Conservation (phyloP, 2,113 vertebrate genomes). For the Centropus bengalensis region DNA sequence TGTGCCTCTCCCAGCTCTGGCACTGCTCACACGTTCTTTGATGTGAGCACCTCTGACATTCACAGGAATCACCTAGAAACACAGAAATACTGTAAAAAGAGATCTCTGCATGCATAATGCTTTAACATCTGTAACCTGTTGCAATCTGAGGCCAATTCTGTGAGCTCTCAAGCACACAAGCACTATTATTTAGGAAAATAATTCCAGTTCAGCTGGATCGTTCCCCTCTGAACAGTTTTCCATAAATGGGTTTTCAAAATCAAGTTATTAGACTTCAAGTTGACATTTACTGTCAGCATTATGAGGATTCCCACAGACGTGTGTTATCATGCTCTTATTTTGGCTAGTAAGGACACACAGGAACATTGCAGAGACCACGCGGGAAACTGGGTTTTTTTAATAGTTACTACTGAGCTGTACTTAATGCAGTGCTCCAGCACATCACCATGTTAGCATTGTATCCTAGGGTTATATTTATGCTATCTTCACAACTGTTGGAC, state of each 20-base stretch:
- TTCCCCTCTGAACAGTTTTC: neutral
- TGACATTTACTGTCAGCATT: neutral
- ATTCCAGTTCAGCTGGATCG: neutral
- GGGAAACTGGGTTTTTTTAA: neutral
- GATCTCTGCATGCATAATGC: neutral
- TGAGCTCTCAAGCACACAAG: neutral
- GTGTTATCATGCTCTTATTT: neutral
- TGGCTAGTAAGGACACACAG: neutral
- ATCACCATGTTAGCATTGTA: neutral
- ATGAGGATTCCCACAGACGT: neutral
- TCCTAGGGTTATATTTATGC: neutral
- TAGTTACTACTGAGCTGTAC: neutral
- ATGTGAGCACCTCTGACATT: neutral
- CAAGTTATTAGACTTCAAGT: neutral
- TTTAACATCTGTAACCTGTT: neutral
- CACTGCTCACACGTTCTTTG: fast-evolving
- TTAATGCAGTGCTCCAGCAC: neutral
- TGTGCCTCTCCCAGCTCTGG: neutral
- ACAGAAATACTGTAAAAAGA: neutral
- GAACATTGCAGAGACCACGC: neutral
- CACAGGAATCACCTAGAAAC: neutral
- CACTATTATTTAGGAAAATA: neutral
- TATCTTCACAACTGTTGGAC: neutral
- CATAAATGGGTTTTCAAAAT: neutral
- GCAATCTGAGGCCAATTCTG: neutral